Percentiles rank a stretch among this genome's conserved stretches.
Evolutionary conservation across 2,113 vertebrate genomes (phyloP).

Genomic region (Megaceryle torquata): DNA sequence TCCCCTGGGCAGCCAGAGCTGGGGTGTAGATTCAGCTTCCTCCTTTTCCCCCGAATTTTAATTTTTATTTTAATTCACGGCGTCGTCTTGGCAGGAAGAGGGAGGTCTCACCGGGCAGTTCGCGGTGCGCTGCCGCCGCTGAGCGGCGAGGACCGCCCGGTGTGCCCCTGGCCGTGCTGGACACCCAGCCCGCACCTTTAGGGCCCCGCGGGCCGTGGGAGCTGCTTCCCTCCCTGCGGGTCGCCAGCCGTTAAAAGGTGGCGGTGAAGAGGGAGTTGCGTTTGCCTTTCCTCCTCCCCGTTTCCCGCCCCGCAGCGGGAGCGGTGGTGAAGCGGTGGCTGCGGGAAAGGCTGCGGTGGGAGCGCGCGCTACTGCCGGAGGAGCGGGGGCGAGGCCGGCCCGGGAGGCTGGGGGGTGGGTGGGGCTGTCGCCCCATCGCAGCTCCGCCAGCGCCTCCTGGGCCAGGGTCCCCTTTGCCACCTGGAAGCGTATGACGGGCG

Average conservation of each 20-base stretch:
- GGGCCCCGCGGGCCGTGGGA: not conserved
- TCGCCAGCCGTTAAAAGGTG: not conserved
- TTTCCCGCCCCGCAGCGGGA: not conserved
- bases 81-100: not conserved
- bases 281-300: not conserved
- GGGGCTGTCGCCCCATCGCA: not conserved
- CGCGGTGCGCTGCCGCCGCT: not conserved
- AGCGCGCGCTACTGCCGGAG: not conserved
- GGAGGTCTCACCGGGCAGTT: not conserved
- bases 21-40: not conserved
- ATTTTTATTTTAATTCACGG: not conserved
- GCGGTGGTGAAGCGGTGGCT: not conserved
- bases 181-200: not conserved
- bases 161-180: not conserved
- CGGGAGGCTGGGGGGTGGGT: too few species aligned
- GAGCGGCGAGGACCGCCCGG: not conserved
- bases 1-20: not conserved
- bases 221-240: not conserved
- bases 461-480: not conserved
- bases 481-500: not conserved
- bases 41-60: too few species aligned
- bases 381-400: not conserved
- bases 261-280: not conserved
- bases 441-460: not conserved
- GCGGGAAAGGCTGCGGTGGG: not conserved